Percentiles rank a stretch among this genome's conserved stretches.
Evolutionary conservation across 2,113 vertebrate species (phyloP).

Genomic region (Paradisaea rubra): DNA sequence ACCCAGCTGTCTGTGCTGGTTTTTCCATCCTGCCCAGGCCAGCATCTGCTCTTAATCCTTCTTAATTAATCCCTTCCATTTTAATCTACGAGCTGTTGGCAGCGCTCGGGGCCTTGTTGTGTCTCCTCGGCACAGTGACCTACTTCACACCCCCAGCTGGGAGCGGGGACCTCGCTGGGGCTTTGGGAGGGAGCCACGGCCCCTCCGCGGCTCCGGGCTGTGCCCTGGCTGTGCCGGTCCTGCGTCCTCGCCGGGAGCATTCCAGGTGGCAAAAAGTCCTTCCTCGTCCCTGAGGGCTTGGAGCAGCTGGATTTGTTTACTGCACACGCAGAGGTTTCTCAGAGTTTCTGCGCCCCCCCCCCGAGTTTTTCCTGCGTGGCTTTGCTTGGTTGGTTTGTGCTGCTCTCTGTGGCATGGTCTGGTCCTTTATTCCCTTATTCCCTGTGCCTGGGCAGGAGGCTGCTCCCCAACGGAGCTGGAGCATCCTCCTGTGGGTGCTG

Average conservation of each 20-base stretch:
- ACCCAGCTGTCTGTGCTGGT: not conserved
- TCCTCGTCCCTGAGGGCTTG: not conserved
- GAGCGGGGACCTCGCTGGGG: not conserved
- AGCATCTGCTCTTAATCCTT: conserved; percentile 49
- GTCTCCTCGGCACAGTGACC: conserved; percentile 28
- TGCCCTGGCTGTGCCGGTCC: not conserved
- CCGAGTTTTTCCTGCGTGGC: not conserved
- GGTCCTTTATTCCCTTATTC: not conserved
- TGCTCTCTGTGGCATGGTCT: not conserved
- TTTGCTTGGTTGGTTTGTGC: not conserved
- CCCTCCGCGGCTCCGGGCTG: not conserved
- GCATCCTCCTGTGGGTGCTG: not conserved
- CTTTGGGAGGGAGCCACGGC: not conserved
- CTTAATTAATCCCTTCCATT: conserved; percentile 51
- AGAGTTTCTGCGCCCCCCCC: not conserved
- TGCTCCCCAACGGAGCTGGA: not conserved
- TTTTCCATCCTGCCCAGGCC: not conserved
- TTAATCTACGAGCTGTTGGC: not conserved
- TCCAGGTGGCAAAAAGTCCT: not conserved
- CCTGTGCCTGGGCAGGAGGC: not conserved
- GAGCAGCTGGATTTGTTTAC: not conserved
- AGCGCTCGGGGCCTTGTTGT: not conserved
- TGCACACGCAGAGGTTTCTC: not conserved
- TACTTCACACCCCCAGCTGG: not conserved
- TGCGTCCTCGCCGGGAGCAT: not conserved